Percentiles rank a stretch among this genome's conserved stretches.
Evolutionary conservation across 2,888 invertebrate genomes (phyloP).

Genomic region (Acrobeloides nanus): DNA sequence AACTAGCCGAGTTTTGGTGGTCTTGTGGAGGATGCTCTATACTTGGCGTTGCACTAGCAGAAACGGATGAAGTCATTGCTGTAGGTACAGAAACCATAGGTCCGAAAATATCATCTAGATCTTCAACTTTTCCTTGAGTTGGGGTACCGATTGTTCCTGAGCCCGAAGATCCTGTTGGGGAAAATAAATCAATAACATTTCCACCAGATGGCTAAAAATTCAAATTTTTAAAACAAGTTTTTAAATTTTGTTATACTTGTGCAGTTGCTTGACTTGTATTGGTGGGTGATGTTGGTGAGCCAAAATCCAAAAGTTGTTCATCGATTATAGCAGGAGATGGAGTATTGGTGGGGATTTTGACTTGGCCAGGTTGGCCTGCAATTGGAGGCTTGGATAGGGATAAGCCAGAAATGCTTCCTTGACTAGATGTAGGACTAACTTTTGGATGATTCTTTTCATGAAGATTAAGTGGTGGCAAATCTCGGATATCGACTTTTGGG

Average conservation of each 20-base stretch:
- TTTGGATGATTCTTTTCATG: not conserved
- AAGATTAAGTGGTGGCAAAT: slow-evolving; percentile 24
- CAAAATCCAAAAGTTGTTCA: too few relatives aligned
- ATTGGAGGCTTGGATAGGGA: too few relatives aligned
- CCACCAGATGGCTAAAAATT: slow-evolving; percentile 1
- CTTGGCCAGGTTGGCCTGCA: too few relatives aligned
- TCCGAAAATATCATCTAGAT: slow-evolving; percentile 45
- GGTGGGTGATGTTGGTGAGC: too few relatives aligned
- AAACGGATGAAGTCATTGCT: not conserved
- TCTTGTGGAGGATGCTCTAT: too few relatives aligned
- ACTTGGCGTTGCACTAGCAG: too few relatives aligned
- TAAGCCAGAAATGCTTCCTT: too few relatives aligned
- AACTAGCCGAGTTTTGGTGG: too few relatives aligned
- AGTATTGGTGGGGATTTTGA: too few relatives aligned
- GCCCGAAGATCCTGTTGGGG: not conserved
- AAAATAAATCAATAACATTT: slow-evolving; percentile 1
- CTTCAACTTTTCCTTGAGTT: slow-evolving; percentile 12
- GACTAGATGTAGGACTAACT: not conserved
- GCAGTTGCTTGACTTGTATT: too few relatives aligned
- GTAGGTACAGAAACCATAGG: slow-evolving; percentile 37
- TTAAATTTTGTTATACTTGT: too few relatives aligned
- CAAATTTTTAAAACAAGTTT: slow-evolving; percentile 7
- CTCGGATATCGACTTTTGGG: slow-evolving; percentile 32
- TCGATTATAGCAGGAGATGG: too few relatives aligned
- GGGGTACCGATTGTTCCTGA: not conserved